Base-by-base conservation (phyloP, 1,140 invertebrate species). In the Drosophila equinoxialis region DNA sequence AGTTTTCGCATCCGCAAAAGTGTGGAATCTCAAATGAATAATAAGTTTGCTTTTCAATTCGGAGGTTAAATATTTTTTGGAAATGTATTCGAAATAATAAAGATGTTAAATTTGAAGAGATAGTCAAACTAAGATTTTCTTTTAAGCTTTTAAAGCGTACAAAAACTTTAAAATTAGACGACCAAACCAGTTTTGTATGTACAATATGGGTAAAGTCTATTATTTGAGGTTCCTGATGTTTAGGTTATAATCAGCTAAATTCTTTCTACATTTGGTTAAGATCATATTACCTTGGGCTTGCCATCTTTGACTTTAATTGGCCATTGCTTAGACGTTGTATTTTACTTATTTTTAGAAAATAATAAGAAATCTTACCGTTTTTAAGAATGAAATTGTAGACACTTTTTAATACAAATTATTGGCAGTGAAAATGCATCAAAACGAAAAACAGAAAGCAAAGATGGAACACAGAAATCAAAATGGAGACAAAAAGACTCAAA, bases 321-420 rank as follows among this genome's bases (percentile, higher is more conserved):
- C 23, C 23, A 26, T 26, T 26, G 23, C 23, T 26, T 4, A 26
- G 2, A 26, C 17, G 20, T 23, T 23, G 20, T 23, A 1, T 2
- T 23, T 23, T 23, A 23, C 20, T 23, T 23, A 23, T 1, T 23
- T 23, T 23, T 17, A 3, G 10, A 17, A 58, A 58, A 58, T 13
- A 37, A 37, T 11, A 1, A 14, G 35, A 35, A 17, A 58, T 33
- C 30, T 13, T 35, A 7, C 14, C 20, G 26, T 35, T 20, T 20
- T n/a, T 3, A 13, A 35, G 17, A 30, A 42, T 45, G 39, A 33
- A 42, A 30, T 30, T 26, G 23, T 14, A 14, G 61, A 71, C 74
- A 85, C 80, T 79, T 86, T 86, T 87, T 83, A 79, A 79, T 79
- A 87, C 87, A 87, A 86, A 87, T 86, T 87, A 86, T 86, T 87